Base-by-base conservation (phyloP, 1,140 invertebrate genomes). In the Pseudomyrmex gracilis region DNA sequence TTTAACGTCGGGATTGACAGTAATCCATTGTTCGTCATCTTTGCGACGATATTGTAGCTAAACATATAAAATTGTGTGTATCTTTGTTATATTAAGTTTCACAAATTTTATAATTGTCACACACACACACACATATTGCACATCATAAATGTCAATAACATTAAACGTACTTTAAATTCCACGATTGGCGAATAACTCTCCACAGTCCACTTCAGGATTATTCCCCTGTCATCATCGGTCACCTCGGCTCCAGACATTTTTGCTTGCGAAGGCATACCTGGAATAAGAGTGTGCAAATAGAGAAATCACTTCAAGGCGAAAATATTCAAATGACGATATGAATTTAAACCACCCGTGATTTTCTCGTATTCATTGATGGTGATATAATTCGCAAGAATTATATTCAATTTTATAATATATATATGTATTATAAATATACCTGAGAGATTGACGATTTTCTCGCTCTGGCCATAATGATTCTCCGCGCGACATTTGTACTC, bases 161-260 rank as follows among this genome's bases (percentile, higher is more conserved):
- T 24, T 34, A 55, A 34, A 83, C 71, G 88, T 83, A 93, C 92
- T 70, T 91, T 91, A 82, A 94, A 95, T 78, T 95, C 93, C 93
- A 12, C 86, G 15, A 95, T 94, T 0, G 94, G 94, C 2, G 94
- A 92, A 66, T 92, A 95, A 86, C 95, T 95, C 34, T 95, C 92
- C 45, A 95, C 87, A 17, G 87, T 88, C 95, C 95, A 95, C 15
- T 93, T 94, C 1, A 95, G 76, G 60, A 94, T 93, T 74, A 92
- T 58, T 57, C 92, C 92, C 57, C 92, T 90, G 22, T 91, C 86
- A 66, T 93, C 87, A 1, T 12, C 67, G 4, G 90, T 90, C 9
- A 93, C 15, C 57, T 91, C 83, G 7, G 82, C 87, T 12, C 83
- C 73, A 45, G 64, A 73, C 10, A 94, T 85, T 12, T 24, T 89